These are phyloP conservation scores for Gila orcuttii DNA, from an alignment of 2,113 vertebrate genomes.

Conservation along the genomic window DNA sequence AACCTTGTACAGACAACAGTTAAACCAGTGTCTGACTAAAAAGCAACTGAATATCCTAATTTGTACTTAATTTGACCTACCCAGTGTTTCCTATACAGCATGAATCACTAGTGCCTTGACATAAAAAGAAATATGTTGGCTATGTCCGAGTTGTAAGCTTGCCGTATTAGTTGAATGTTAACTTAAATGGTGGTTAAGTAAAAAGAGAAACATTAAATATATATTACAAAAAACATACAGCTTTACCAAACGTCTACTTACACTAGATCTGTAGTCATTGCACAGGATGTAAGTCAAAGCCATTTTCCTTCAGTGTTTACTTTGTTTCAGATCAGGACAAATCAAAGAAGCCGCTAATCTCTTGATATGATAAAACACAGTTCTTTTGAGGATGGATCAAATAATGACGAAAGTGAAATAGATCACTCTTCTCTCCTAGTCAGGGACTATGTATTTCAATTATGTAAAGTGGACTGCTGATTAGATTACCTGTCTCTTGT, in stretches of 20 bases:
- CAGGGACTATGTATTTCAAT: constrained; percentile 38
- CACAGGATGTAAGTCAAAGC: not conserved
- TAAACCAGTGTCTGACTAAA: not conserved
- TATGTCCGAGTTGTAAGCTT: not conserved
- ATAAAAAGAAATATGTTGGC: not conserved
- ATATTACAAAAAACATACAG: not conserved
- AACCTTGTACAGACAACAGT: not conserved
- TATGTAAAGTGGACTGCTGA: constrained; percentile 39
- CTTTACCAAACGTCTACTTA: not conserved
- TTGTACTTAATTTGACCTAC: not conserved
- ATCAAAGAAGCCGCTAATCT: constrained; percentile 13
- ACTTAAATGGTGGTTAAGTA: not conserved
- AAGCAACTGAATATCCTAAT: not conserved
- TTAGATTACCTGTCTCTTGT: constrained; percentile 44
- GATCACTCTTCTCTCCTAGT: constrained; percentile 7
- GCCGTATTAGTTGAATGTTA: not conserved
- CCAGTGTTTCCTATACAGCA: not conserved
- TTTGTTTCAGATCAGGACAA: not conserved
- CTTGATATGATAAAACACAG: constrained; percentile 20
- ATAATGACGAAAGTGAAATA: constrained; percentile 30
- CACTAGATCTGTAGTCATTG: not conserved
- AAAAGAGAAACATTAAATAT: not conserved
- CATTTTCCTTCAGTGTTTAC: not conserved
- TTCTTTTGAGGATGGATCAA: constrained; percentile 28
- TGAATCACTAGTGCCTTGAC: not conserved